A percentile compares a stretch with the other conserved stretches of the same genome.
phyloP scores from a whole-genome alignment of 2,888 invertebrate genomes.

The Papilio demoleus region DNA sequence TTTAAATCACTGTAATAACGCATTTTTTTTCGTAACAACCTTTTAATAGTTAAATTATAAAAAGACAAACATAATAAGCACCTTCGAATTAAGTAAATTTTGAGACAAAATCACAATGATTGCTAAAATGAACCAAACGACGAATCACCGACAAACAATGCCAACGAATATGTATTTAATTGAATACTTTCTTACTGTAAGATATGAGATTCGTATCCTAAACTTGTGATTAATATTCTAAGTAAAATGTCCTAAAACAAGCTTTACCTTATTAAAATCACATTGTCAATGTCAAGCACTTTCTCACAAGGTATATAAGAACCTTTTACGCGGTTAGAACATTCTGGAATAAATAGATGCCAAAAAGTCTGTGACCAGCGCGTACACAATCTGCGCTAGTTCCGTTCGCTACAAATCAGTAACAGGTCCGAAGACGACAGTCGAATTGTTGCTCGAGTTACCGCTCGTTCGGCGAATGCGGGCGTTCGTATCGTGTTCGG shows the following conservation, averaged over 20 bases:
- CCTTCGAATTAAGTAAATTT: slow-evolving; percentile 37
- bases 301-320: slow-evolving; percentile 13
- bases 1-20: slow-evolving; percentile 38
- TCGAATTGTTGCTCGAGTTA: slow-evolving; percentile 69
- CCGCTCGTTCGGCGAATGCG: slow-evolving; percentile 63
- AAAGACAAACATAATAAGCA: slow-evolving; percentile 25
- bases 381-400: slow-evolving; percentile 55
- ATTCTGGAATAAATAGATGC: slow-evolving; percentile 62
- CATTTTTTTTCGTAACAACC: slow-evolving; percentile 26
- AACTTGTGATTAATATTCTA: not conserved
- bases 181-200: not conserved
- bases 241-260: not conserved
- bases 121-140: slow-evolving; percentile 24
- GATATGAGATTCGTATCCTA: slow-evolving; percentile 18
- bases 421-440: slow-evolving; percentile 84
- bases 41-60: slow-evolving; percentile 31
- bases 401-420: slow-evolving; percentile 83
- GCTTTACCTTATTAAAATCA: slow-evolving; percentile 4
- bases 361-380: slow-evolving; percentile 62
- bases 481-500: slow-evolving; percentile 65
- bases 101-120: slow-evolving; percentile 38
- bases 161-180: not conserved
- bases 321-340: slow-evolving; percentile 33
- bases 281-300: slow-evolving; percentile 16
- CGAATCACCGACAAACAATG: slow-evolving; percentile 6